A percentile compares a stretch with the other conserved stretches of the same genome.
phyloP scores from a whole-genome alignment of 2,888 invertebrate genomes.

The Acheta domesticus region DNA sequence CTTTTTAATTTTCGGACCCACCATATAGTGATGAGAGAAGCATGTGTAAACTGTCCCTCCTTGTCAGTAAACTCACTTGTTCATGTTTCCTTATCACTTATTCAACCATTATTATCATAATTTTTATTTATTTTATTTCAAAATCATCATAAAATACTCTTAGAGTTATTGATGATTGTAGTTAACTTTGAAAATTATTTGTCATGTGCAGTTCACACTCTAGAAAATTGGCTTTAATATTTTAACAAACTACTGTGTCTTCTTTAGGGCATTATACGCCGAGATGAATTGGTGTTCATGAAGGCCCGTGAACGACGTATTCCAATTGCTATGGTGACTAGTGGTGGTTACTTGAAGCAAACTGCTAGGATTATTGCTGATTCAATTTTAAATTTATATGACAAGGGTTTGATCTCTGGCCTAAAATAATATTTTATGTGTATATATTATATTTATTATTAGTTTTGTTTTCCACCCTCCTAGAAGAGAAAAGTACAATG shows the following conservation, averaged over 20 bases:
- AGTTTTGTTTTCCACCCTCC: not conserved
- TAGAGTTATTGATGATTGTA: not conserved
- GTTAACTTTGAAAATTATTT: not conserved
- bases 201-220: not conserved
- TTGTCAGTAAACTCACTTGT: too few relatives aligned
- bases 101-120: not conserved
- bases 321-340: constrained; percentile 82
- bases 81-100: not conserved
- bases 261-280: constrained; percentile 72
- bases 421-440: constrained; percentile 33
- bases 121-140: not conserved
- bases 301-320: constrained; percentile 60
- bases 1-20: too few relatives aligned
- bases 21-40: too few relatives aligned
- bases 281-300: constrained; percentile 80
- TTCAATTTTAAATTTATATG: constrained; percentile 74
- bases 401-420: constrained; percentile 54
- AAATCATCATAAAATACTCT: not conserved
- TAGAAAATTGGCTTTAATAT: not conserved
- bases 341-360: constrained; percentile 77
- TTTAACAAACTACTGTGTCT: not conserved
- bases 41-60: too few relatives aligned
- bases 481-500: too few relatives aligned
- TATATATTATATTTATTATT: not conserved
- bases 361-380: constrained; percentile 80